Base-by-base conservation (phyloP, 1,140 invertebrate genomes). In the Glomeris maerens region DNA sequence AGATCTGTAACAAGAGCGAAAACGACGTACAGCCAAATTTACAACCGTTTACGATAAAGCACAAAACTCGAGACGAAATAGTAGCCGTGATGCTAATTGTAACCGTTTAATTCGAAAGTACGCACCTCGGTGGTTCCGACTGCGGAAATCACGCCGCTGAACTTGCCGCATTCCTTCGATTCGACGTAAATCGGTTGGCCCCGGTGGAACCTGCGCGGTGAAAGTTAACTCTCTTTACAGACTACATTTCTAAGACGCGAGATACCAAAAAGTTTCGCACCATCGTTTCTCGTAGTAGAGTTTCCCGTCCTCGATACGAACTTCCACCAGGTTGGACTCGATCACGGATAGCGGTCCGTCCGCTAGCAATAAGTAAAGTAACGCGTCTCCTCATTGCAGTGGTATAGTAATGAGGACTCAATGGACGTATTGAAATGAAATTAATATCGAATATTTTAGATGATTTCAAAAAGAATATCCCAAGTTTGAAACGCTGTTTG, bases 231-330 rank as follows among this genome's bases (percentile, higher is more conserved):
- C 29, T 47, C 20, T 42, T 5, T 17, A 13, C 10, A 36, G 17
- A 13, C 10, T 13, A 36, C 10, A 17, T 17, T 36, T 13, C 31
- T 36, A 4, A 42, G 25, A 42, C 17, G 25, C 20, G 5, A 42
- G 25, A 21, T 21, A 42, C 25, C 5, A 21, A 10, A 42, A 21
- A 10, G 17, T 55, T 20, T 56, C 64, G 67, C 67, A 82, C 91
- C 90, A 96, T 67, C 86, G 76, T 59, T 87, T 79, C 68, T 96
- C 90, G 71, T 89, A 95, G 59, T 87, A 74, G 40, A 96, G 69
- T 72, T 93, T 91, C 47, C 91, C 90, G 72, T 94, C 89, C 70
- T 94, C 90, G 59, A 95, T 90, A 58, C 81, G 77, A 14, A 84
- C 84, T 60, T 92, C 88, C 26, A 60, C 53, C 10, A 57, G 42